Conservation (phyloP, 1,140 invertebrate genomes). For the Temnothorax nylanderi region DNA sequence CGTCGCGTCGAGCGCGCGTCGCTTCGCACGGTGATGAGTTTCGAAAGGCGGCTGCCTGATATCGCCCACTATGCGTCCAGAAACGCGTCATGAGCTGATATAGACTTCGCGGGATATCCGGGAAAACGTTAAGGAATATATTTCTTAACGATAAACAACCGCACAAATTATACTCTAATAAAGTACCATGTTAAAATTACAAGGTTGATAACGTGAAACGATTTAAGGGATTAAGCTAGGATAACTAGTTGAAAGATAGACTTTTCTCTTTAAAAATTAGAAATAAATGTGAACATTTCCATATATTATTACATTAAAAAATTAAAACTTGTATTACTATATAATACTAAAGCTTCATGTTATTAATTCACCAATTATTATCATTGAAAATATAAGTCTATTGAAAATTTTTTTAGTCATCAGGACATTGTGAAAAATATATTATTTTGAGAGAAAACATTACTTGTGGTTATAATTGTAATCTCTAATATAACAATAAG, state of each 20-base stretch:
- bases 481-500: too few species aligned
- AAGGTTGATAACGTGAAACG: neutral
- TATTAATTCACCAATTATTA: too few species aligned
- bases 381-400: too few species aligned
- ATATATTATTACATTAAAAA: neutral
- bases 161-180: neutral
- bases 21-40: conserved; percentile 35
- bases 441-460: too few species aligned
- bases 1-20: neutral
- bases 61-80: neutral
- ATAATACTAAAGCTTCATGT: neutral
- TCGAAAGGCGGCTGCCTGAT: conserved; percentile 40
- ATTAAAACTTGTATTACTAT: neutral
- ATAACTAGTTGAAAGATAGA: neutral
- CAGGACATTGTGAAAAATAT: too few species aligned
- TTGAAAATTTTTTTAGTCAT: neutral
- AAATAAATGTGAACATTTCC: neutral
- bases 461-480: too few species aligned
- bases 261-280: neutral
- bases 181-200: neutral
- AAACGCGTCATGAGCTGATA: neutral
- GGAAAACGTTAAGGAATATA: neutral
- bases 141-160: neutral
- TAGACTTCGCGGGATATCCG: neutral
- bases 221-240: neutral